Base-by-base conservation (phyloP, 2,888 invertebrate species). In the Cataglyphis altisquamis region DNA sequence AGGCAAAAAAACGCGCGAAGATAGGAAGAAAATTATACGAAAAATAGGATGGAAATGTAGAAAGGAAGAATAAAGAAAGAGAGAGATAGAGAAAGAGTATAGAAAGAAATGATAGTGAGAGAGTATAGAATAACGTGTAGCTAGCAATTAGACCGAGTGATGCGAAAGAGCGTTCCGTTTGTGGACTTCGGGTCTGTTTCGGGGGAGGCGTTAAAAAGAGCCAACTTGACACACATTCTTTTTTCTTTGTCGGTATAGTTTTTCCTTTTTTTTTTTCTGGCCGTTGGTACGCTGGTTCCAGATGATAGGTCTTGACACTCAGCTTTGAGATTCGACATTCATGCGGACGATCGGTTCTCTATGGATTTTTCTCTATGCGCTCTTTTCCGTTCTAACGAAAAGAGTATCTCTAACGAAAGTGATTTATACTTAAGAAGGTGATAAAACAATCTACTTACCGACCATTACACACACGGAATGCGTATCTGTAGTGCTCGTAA, bases 91-190 rank as follows among this genome's bases (percentile, higher is more conserved):
- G 68, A 75, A 55, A 85, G 67, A 83, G 48, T 52, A 63, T 25
- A 80, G 57, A 80, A 63, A 83, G 48, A 78, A 72, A 64, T 55
- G 75, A 64, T 55, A 82, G 21, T 63, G 62, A 67, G 25, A 67
- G 62, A 67, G 62, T 77, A 52, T 52, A 83, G 52, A 60, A 55
- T 80, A 72, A 87, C 39, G 83, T 73, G 70, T 70, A 84, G 77
- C 84, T 82, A 78, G 72, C 80, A 85, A 82, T 36, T 83, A 85
- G 84, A 85, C 85, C 83, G 75, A 87, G 82, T 84, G 78, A 88
- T 86, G 75, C 85, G 84, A 87, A 72, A 89, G 87, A 89, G 89
- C 85, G 85, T 86, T 89, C 84, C 89, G 67, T 78, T 89, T 86
- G 32, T 89, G 83, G 83, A 86, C 82, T 75, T 81, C 41, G 83